Conservation (phyloP, 2,113 vertebrate genomes). For the Nothocercus nigrocapillus region DNA sequence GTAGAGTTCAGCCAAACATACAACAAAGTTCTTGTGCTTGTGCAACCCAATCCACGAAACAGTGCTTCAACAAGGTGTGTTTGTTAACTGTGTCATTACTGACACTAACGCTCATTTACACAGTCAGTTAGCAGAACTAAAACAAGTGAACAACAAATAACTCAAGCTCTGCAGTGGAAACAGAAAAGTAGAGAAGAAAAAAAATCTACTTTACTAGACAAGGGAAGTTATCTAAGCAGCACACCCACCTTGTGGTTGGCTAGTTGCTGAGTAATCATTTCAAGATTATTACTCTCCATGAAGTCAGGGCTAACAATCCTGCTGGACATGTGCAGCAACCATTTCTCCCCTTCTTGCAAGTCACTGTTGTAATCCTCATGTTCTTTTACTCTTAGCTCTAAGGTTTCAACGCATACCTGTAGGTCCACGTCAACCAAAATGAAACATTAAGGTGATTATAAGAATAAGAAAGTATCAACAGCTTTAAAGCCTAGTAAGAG, state of each 20-base stretch:
- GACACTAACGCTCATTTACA: neutral
- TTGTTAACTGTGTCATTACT: neutral
- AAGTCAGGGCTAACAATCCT: constrained; percentile 90
- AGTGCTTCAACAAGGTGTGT: neutral
- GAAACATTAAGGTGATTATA: neutral
- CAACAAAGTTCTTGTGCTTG: neutral
- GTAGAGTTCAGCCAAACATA: neutral
- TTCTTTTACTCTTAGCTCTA: constrained; percentile 89
- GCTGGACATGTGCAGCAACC: constrained; percentile 96
- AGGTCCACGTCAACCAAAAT: neutral
- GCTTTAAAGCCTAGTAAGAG: neutral
- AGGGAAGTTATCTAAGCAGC: neutral
- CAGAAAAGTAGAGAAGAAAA: neutral
- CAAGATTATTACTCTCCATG: constrained; percentile 83
- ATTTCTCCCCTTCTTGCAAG: constrained; percentile 94
- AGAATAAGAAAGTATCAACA: neutral
- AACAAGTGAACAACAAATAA: neutral
- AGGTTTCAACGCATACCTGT: constrained; percentile 82
- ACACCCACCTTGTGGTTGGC: constrained; percentile 91
- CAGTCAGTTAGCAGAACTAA: neutral
- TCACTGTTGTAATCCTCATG: constrained; percentile 92
- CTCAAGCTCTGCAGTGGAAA: neutral
- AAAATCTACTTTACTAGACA: neutral
- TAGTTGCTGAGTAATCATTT: constrained; percentile 93
- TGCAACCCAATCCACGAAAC: neutral